These are phyloP conservation scores for Tinamus major DNA, from an alignment of 2,797 vertebrate genomes.

Conservation along the genomic window DNA sequence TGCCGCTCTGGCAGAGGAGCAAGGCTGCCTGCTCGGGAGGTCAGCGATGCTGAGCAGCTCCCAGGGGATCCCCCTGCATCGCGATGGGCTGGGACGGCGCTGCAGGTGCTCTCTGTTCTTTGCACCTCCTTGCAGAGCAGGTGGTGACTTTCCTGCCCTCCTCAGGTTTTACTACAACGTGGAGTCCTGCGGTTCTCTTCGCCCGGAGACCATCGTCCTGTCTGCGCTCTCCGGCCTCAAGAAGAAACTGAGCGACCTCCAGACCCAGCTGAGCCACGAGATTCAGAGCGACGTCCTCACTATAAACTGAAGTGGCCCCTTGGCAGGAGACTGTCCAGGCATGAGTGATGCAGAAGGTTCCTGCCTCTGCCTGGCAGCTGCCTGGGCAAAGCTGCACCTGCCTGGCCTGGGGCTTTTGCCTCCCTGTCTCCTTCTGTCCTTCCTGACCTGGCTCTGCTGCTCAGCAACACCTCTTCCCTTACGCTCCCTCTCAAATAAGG, in stretches of 20 bases:
- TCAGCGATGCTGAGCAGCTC: neutral
- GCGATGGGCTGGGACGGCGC: neutral
- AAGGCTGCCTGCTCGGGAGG: neutral
- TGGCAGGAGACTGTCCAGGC: neutral
- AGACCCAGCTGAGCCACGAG: constrained; percentile 97
- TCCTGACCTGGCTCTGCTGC: neutral
- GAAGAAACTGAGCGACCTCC: constrained; percentile 97
- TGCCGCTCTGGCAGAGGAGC: neutral
- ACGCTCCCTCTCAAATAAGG: neutral
- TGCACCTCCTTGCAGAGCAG: neutral
- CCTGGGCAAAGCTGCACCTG: too few species aligned
- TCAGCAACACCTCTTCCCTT: neutral
- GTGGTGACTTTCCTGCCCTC: neutral
- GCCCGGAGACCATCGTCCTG: constrained; percentile 96
- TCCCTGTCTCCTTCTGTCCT: neutral
- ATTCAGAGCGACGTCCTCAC: constrained; percentile 98
- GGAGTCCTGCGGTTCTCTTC: constrained; percentile 95
- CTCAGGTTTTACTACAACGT: constrained; percentile 96
- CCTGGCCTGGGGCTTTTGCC: neutral
- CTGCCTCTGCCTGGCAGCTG: neutral
- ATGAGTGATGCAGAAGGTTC: neutral
- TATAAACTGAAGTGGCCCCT: constrained; percentile 85
- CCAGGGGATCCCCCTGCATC: neutral
- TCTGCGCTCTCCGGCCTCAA: constrained; percentile 93
- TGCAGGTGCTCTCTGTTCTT: neutral